Evolutionary conservation across 1,140 invertebrate genomes (phyloP).

Genomic region (Panagrolaimus sp.): DNA sequence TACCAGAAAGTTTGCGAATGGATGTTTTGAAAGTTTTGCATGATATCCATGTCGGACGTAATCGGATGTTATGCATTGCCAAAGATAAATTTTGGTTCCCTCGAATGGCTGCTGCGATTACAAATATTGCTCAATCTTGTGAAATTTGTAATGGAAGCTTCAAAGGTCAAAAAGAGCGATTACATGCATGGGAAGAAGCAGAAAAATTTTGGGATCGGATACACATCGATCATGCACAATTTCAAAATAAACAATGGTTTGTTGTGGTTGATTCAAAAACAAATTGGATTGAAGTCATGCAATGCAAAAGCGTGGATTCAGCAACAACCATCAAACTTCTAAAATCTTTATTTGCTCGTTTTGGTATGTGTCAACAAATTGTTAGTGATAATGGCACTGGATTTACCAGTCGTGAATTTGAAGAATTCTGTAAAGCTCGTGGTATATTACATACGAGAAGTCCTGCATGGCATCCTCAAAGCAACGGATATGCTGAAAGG

Average conservation of each 20-base stretch:
- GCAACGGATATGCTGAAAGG: background rate
- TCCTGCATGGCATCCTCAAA: background rate
- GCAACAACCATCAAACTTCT: background rate
- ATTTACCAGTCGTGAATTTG: background rate
- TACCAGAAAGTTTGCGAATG: conserved; percentile 38
- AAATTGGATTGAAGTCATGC: background rate
- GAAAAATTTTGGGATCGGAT: background rate
- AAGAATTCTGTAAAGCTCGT: background rate
- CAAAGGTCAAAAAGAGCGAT: background rate
- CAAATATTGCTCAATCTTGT: background rate
- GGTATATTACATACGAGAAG: background rate
- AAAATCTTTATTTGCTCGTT: background rate
- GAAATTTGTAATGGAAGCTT: background rate
- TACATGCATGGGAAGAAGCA: background rate
- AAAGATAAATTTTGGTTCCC: conserved; percentile 36
- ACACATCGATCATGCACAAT: background rate
- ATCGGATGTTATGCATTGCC: conserved; percentile 54
- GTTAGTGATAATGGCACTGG: background rate
- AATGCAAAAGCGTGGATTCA: background rate
- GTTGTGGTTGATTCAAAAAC: background rate
- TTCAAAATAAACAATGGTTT: background rate
- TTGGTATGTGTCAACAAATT: conserved; percentile 3
- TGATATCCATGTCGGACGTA: conserved; percentile 45
- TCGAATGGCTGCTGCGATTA: background rate
- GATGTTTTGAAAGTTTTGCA: conserved; percentile 48